Base-by-base conservation (phyloP, 2,888 invertebrate species). In the Pantelozetes paolii region DNA sequence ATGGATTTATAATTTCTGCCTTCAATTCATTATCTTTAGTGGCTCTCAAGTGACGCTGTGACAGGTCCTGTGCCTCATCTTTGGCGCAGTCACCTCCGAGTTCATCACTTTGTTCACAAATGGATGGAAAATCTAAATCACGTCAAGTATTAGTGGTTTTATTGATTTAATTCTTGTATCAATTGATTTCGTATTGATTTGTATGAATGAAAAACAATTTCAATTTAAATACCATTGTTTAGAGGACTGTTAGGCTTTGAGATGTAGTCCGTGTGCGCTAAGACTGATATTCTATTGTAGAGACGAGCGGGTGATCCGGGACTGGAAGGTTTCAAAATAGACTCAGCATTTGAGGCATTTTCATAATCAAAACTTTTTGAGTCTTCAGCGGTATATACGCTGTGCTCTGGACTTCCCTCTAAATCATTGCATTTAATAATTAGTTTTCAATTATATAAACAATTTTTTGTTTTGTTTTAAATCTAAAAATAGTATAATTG, bases 371-470 rank as follows among this genome's bases (percentile, higher is more conserved):
- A 54, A 40, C 67, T 28, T 3, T 59, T 40, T 30, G 71, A 40
- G 18, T 74, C 76, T 50, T 78, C 78, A 1, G 78, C 78, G 6
- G 78, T 78, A 15, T 75, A 76, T n/a, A 78, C 78, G n/a, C 76
- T 72, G 9, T 76, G 72, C 69, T 78, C 78, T 0, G 78, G 78
- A 64, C 78, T 78, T 62, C 50, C 72, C 54, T 78, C 78, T 78
- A 48, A 54, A 2, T 45, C 45, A 45, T n/a, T n/a, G n/a, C 5
- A n/a, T n/a, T n/a, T n/a, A n/a, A n/a, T n/a, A n/a, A n/a, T n/a
- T n/a, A n/a, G n/a, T n/a, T n/a, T n/a, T n/a, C n/a, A n/a, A n/a
- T n/a, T n/a, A n/a, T n/a, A n/a, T n/a, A n/a, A n/a, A n/a, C n/a
- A n/a, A n/a, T n/a, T n/a, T n/a, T n/a, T n/a, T n/a, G n/a, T n/a